phyloP scores from a whole-genome alignment of 2,888 invertebrate genomes.

The Hermodice carunculata region DNA sequence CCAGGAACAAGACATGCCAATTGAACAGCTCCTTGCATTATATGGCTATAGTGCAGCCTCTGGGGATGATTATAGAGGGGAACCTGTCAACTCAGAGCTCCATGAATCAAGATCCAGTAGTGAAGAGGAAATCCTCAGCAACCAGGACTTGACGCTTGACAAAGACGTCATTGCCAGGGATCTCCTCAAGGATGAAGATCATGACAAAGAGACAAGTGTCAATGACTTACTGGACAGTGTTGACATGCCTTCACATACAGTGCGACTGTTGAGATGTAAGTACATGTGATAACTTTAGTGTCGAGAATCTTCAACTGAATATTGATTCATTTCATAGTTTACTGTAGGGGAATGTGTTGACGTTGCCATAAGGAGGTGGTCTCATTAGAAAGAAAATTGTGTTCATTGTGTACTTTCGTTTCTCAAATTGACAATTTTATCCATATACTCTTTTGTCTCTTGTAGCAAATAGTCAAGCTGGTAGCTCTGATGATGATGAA shows the following conservation, averaged over 20 bases:
- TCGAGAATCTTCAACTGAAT: no score
- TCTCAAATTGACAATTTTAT: no score
- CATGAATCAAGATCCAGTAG: slow-evolving; percentile 65
- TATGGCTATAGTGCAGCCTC: slow-evolving; percentile 77
- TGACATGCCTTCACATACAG: slow-evolving; percentile 65
- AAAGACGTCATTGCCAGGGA: slow-evolving; percentile 65
- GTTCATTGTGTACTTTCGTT: no score
- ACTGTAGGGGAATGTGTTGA: no score
- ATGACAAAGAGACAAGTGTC: slow-evolving; percentile 65
- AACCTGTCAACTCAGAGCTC: slow-evolving; percentile 24
- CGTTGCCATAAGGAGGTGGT: no score
- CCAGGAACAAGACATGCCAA: slow-evolving; percentile 94
- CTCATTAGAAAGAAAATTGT: no score
- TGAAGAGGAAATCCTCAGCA: slow-evolving; percentile 70
- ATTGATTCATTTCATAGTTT: no score
- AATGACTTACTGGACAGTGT: slow-evolving; percentile 64
- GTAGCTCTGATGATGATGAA: slow-evolving; percentile 75
- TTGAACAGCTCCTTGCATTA: slow-evolving; percentile 90
- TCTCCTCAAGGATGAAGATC: slow-evolving; percentile 56
- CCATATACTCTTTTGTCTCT: background rate
- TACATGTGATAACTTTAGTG: slow-evolving; percentile 48
- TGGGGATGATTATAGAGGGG: background rate
- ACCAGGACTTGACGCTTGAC: slow-evolving; percentile 70
- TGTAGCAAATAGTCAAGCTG: slow-evolving; percentile 44
- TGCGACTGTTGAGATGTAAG: slow-evolving; percentile 76